Evolutionary conservation across 2,888 invertebrate species (phyloP), one percentile per base, ranked within the genome.

Genomic region (Scaptomyza parva): DNA sequence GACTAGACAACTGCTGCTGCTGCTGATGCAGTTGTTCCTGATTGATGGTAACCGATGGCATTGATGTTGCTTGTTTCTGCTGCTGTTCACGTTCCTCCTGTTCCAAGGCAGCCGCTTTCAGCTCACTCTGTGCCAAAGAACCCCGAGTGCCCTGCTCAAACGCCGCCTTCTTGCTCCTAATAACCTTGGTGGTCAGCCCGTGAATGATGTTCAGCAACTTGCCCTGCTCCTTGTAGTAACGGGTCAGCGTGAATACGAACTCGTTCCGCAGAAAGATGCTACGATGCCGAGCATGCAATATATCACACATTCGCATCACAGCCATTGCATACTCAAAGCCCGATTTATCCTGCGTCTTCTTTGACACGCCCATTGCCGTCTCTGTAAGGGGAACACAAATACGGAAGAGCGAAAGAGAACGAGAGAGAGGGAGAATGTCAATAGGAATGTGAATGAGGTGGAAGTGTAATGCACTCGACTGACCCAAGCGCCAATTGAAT

Each of bases 221-320:
- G n/a, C 94, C 94, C 90, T 97, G 96, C 61, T 94, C 93, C 89
- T 95, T 95, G 58, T 95, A 95, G 91, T 96, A 95, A 65, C 94
- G 94, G 3, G 96, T 95, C 37, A 96, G 92, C 78, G 95, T 95
- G 92, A 96, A 97, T 6, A 96, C 91, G 88, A 96, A 92, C 86
- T 97, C 96, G 9, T 95, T 95, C 87, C 96, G 93, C 58, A 96
- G 92, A 94, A 96, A 96, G 53, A 96, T 91, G 91, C 95, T 96
- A 28, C 96, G 95, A 82, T 96, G 96, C 78, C 97, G 95, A 67
- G 96, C 92, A 87, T 97, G 96, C 0, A 97, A 93, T 78, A 97
- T 96, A 82, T 96, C 96, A 85, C 96, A 96, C 96, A 97, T 96
- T 89, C 96, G 96, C 96, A 96, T 96, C 4, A 97, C 96, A 69